A percentile compares a stretch with the other conserved stretches of the same genome.
Evolutionary conservation across 1,140 invertebrate genomes (phyloP).

Genomic region (Euglossa dilemma): DNA sequence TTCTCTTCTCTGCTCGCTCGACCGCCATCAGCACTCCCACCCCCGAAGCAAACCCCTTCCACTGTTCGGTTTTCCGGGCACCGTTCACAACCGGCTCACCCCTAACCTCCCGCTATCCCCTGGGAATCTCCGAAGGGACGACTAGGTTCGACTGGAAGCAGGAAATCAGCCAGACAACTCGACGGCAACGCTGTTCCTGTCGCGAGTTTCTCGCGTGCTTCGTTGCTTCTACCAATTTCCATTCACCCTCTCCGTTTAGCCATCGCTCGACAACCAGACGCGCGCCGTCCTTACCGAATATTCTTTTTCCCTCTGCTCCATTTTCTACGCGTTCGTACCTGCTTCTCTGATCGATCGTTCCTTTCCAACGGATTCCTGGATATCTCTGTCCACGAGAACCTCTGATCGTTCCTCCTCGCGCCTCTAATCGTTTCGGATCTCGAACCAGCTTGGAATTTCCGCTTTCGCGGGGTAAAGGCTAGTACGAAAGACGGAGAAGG

Average conservation of each 20-base stretch:
- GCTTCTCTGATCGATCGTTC: background rate
- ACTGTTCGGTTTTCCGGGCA: constrained; percentile 51
- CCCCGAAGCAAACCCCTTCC: constrained; percentile 41
- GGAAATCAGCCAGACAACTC: constrained; percentile 71
- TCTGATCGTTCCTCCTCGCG: too few relatives aligned
- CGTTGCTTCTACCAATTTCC: constrained; percentile 51
- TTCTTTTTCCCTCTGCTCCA: constrained; percentile 8
- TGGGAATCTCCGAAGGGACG: constrained; percentile 68
- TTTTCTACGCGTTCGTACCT: too few relatives aligned
- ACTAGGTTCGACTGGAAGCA: constrained; percentile 61
- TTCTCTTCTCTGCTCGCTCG: constrained; percentile 45
- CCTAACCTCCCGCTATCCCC: constrained; percentile 51
- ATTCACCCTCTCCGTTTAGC: constrained; percentile 9
- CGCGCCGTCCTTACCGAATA: background rate
- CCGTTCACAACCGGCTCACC: constrained; percentile 57
- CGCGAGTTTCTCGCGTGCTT: constrained; percentile 60
- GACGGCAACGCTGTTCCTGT: constrained; percentile 72
- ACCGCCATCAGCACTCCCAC: constrained; percentile 61
- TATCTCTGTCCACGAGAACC: too few relatives aligned
- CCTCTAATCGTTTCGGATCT: too few relatives aligned
- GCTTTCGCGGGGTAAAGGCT: too few relatives aligned
- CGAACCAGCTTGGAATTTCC: too few relatives aligned
- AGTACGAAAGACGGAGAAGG: too few relatives aligned
- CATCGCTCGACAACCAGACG: constrained; percentile 3
- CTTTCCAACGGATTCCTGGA: background rate